Percentiles rank a stretch among this genome's conserved stretches.
Conservation (phyloP, 2,797 vertebrate genomes). For the Myotis myotis region DNA sequence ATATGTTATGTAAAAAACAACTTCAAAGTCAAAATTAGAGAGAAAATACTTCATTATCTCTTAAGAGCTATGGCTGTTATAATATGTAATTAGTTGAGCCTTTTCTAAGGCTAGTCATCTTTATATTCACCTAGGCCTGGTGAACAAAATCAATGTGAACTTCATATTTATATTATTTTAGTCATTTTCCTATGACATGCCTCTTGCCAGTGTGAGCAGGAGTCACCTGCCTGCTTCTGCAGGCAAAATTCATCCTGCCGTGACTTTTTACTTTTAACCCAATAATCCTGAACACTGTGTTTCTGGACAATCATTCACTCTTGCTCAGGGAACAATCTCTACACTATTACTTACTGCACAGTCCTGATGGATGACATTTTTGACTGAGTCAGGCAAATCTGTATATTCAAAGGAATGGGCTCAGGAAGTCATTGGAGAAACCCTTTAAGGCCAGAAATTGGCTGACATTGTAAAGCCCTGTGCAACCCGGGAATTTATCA, state of each 20-base stretch:
- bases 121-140: neutral
- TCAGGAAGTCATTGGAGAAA: slow-evolving; percentile 51
- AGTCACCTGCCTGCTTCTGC: neutral
- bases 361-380: slow-evolving; percentile 48
- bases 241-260: neutral
- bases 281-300: slow-evolving; percentile 25
- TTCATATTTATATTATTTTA: slow-evolving; percentile 8
- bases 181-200: neutral
- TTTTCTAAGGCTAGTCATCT: slow-evolving; percentile 10
- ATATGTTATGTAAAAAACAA: neutral
- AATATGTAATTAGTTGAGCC: neutral
- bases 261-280: slow-evolving; percentile 61
- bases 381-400: slow-evolving; percentile 52
- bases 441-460: slow-evolving; percentile 50
- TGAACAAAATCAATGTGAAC: slow-evolving; percentile 32
- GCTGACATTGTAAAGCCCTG: slow-evolving; percentile 13
- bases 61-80: neutral
- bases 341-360: slow-evolving; percentile 54
- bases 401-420: slow-evolving; percentile 51
- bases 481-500: slow-evolving; percentile 26
- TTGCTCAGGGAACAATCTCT: slow-evolving; percentile 45
- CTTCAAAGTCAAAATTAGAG: slow-evolving; percentile 9
- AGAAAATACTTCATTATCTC: neutral
- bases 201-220: neutral
- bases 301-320: slow-evolving; percentile 37